Base-by-base conservation (phyloP, 2,113 vertebrate genomes). In the Galemys pyrenaicus region DNA sequence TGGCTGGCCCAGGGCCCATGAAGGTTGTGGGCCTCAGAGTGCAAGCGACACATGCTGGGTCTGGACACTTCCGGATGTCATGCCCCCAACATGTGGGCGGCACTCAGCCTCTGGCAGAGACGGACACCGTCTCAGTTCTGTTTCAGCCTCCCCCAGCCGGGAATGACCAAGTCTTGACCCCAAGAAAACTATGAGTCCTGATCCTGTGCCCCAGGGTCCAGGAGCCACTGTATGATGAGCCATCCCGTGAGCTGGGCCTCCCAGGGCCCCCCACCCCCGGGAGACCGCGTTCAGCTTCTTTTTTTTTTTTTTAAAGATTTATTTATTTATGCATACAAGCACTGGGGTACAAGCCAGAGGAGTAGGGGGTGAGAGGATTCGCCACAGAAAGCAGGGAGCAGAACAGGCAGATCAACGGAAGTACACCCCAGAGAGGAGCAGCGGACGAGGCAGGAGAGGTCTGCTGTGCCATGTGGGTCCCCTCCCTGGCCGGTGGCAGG, bases 1-100 rank as follows among this genome's bases (percentile, higher is more conserved):
- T 51, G 41, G 51, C 7, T 30, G 19, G 17, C 26, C 54, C 15
- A 73, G 30, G 44, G 83, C 89, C 89, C 56, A 74, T 51, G 79
- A 56, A 58, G 10, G 9, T 41, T 37, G 19, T 71, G 30, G 79
- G 41, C 28, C 79, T 60, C 28, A 41, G n/a, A 64, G 26, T 10
- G 0, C 2, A 32, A 35, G n/a, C 19, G 26, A 51, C 7, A 0
- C 1, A 30, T 37, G 0, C 58, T 20, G 41, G 22, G 58, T 32
- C 41, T 91, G 79, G 79, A 54, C 35, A 13, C 60, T 56, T 77
- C 56, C 64, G 39, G 62, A 71, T 32, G 10, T 4, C 41, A 70
- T 19, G 26, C 39, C 46, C 79, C 60, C 4, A 6, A 54, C 19
- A 20, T 17, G 17, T 54, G 51, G 64, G 26, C 51, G 58, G 39